Conservation (phyloP, 2,797 vertebrate species). For the Choloepus didactylus region DNA sequence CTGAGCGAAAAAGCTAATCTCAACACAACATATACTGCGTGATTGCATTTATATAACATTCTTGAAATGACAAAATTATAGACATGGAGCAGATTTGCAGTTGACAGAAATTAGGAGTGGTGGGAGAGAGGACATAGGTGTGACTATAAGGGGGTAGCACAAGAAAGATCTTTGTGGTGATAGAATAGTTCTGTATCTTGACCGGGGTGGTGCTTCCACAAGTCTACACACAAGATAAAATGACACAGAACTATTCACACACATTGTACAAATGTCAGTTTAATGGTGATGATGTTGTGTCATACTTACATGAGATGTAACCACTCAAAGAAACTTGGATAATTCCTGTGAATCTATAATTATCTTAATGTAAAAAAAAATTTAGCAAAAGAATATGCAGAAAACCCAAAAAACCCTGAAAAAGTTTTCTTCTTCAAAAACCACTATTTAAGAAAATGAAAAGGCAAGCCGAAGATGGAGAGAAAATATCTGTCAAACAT, state of each 20-base stretch:
- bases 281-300: neutral
- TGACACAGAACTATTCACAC: neutral
- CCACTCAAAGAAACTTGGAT: neutral
- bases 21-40: neutral
- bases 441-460: neutral
- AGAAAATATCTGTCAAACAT: neutral
- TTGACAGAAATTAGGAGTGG: neutral
- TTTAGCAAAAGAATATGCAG: neutral
- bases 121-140: neutral
- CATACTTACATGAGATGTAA: neutral
- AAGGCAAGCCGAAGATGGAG: neutral
- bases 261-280: neutral
- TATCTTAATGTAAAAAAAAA: neutral
- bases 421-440: neutral
- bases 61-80: conserved; percentile 5
- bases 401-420: neutral
- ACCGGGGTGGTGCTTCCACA: neutral
- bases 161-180: neutral
- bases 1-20: neutral
- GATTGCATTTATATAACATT: neutral
- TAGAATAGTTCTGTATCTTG: neutral
- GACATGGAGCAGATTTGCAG: neutral
- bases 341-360: neutral
- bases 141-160: neutral
- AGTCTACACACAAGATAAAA: neutral